phyloP scores from a whole-genome alignment of 2,797 vertebrate species.

The Cyclopterus lumpus region DNA sequence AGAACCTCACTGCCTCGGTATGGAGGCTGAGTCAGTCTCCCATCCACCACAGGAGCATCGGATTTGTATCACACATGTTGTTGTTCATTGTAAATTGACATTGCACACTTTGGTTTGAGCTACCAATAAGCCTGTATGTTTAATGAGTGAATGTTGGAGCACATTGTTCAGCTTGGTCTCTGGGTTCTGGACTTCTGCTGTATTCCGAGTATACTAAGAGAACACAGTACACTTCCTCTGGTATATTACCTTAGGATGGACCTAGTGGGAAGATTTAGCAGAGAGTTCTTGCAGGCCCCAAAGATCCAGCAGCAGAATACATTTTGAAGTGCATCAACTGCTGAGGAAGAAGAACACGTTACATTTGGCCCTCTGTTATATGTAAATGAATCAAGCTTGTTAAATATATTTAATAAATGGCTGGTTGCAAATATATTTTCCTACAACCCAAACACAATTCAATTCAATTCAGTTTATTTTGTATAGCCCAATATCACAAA shows the following conservation, averaged over 20 bases:
- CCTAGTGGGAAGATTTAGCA: neutral
- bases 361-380: no score
- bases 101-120: neutral
- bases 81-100: constrained; percentile 1
- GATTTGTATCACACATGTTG: constrained; percentile 6
- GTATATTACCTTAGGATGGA: neutral
- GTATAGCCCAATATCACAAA: no score
- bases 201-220: constrained; percentile 1
- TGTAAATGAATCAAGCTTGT: neutral
- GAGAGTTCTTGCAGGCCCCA: neutral
- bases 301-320: neutral
- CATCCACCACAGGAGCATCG: neutral
- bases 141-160: constrained; percentile 12
- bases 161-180: neutral
- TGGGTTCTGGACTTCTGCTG: neutral
- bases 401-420: neutral
- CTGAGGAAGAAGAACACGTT: no score
- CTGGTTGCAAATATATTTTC: neutral
- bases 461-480: no score
- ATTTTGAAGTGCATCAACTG: neutral
- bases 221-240: neutral
- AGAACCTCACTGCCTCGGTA: neutral
- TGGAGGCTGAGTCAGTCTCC: neutral
- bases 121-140: constrained; percentile 5
- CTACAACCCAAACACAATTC: neutral